Base-by-base conservation (phyloP, 2,888 invertebrate species). In the Hydriomena furcata region DNA sequence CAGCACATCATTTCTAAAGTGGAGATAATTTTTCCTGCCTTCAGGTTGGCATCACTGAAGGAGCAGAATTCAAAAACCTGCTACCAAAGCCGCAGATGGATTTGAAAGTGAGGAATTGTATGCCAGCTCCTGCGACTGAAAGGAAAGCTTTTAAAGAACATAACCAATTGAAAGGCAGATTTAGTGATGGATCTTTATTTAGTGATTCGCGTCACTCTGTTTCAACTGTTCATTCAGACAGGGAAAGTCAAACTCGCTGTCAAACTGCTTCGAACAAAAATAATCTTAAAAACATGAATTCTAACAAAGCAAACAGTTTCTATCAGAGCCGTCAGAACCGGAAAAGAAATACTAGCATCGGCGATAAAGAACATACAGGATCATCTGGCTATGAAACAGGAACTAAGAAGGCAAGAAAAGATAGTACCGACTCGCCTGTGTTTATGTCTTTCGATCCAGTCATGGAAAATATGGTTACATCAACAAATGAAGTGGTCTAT, bases 21-120 rank as follows among this genome's bases (percentile, higher is more conserved):
- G 90, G 88, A 89, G 90, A 88, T 88, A 74, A 90, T 90, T 90
- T 90, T 90, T 90, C 89, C 89, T 90, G 89, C 87, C 90, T 89
- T 88, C 90, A 90, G 90, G 90, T 90, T 83, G 90, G 89, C 88
- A 86, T 86, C 88, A 88, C 87, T 87, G 89, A 89, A 85, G 89
- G 84, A 82, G 87, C 88, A 76, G 83, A 81, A 78, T 78, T 76
- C 82, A 85, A 84, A 83, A 87, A 78, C 69, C 82, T 87, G 84
- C 85, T 85, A 83, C 80, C 84, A 78, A 73, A 81, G 82, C 82
- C 78, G 86, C 84, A 74, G 77, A 83, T 70, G 80, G 83, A 81
- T 72, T 63, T 73, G 62, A 81, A 74, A 72, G 69, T 61, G 77
- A 80, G 79, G 67, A 73, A 71, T 74, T 69, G 64, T 55, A 75